Base-by-base conservation (phyloP, 2,888 invertebrate genomes). In the Malacosoma neustria region DNA sequence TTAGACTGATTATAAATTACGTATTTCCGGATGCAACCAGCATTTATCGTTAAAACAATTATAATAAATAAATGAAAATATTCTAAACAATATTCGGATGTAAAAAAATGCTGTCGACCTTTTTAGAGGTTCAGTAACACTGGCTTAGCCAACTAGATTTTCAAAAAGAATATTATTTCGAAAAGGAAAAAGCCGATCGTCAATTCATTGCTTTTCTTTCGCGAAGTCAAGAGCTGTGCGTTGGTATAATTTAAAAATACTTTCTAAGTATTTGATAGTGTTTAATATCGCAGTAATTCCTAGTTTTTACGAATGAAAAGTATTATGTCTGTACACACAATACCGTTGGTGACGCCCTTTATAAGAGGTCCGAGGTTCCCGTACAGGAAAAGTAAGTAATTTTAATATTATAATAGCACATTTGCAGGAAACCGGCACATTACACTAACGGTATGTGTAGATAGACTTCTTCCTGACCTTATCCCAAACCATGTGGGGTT, bases 281-380 rank as follows among this genome's bases (percentile, higher is more conserved):
- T 22, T 22, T 22, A 22, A 22, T 5, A 22, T 22, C 7, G 22
- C 22, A 7, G 22, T 7, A 22, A 22, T 3, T 22, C 53, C 45
- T 48, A 36, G 30, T 41, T 47, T 46, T 49, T 45, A 42, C 29
- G 46, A 41, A 40, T 22, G 22, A 41, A 40, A 45, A 57, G 62
- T 71, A 79, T 71, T 69, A 85, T 85, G 81, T 82, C 82, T 63
- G 80, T 84, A 65, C 82, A 84, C 60, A 84, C 82, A 34, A 81
- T 82, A 45, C 84, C 84, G 43, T 59, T 84, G 61, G 72, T 84
- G 46, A 81, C 81, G 43, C 82, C 84, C 45, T 85, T 81, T 49
- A 82, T 86, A 55, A 68, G 82, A 69, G 86, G 86, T 47, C 84
- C 85, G 56, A 80, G 84, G 57, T 85, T 82, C 61, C 85, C 82